phyloP scores from a whole-genome alignment of 2,797 vertebrate genomes.

The Thamnophis elegans region DNA sequence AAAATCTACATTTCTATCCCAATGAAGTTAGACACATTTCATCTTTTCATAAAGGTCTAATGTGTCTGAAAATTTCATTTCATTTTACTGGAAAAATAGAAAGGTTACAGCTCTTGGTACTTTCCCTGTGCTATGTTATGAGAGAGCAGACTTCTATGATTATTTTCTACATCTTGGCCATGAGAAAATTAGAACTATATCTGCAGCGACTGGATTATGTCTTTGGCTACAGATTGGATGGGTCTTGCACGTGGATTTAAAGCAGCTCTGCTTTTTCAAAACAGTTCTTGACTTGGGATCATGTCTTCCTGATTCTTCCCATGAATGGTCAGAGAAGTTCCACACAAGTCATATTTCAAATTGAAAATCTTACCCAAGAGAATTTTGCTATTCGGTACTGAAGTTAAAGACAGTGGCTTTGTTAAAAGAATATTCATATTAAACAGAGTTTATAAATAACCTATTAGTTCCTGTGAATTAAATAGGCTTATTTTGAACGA shows the following conservation, averaged over 20 bases:
- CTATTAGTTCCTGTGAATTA: neutral
- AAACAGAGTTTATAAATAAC: conserved; percentile 10
- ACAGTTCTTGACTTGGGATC: neutral
- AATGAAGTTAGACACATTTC: neutral
- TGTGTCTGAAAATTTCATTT: neutral
- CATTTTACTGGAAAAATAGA: neutral
- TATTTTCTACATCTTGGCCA: neutral
- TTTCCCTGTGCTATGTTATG: neutral
- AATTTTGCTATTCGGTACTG: neutral
- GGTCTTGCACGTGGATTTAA: neutral
- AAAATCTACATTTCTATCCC: neutral
- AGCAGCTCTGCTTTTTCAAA: neutral
- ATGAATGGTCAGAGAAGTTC: neutral
- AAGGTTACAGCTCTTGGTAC: neutral
- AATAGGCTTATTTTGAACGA: neutral
- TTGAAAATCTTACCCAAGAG: conserved; percentile 9
- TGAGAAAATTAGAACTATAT: neutral
- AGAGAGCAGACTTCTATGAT: neutral
- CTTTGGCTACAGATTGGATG: neutral
- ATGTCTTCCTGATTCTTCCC: neutral
- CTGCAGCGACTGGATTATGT: neutral
- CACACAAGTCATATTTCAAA: neutral
- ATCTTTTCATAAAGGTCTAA: neutral
- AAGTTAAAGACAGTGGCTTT: conserved; percentile 13
- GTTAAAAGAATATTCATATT: conserved; percentile 17